Evolutionary conservation across 2,797 vertebrate species (phyloP).

Genomic region (Bufotes viridis): DNA sequence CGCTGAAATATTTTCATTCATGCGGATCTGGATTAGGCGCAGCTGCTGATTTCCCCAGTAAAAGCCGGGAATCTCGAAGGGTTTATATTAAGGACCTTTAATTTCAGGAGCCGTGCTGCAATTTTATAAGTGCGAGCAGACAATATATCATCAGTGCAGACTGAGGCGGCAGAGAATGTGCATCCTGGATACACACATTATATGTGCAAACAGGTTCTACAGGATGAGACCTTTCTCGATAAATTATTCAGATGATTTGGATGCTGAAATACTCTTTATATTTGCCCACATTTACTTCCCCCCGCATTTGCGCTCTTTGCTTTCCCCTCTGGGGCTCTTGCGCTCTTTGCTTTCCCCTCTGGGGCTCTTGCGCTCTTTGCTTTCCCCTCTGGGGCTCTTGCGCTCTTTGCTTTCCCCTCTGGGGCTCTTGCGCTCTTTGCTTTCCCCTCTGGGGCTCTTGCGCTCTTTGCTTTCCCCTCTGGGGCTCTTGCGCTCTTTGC

Average conservation of each 20-base stretch:
- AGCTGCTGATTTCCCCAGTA: slow-evolving; percentile 78
- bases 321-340: background rate
- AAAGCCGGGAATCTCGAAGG: slow-evolving; percentile 77
- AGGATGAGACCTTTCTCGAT: no score
- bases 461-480: background rate
- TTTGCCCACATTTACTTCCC: background rate
- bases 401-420: background rate
- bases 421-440: background rate
- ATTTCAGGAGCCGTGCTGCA: slow-evolving; percentile 61
- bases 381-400: background rate
- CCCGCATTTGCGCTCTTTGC: background rate
- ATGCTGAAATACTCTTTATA: background rate
- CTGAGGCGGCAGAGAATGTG: background rate
- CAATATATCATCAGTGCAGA: background rate
- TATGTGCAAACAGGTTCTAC: background rate
- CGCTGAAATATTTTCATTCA: slow-evolving; percentile 89
- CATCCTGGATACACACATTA: no score
- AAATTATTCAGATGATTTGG: background rate
- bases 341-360: background rate
- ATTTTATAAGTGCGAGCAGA: slow-evolving; percentile 66
- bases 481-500: background rate
- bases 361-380: background rate
- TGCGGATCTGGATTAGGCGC: slow-evolving; percentile 81
- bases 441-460: rapidly evolving
- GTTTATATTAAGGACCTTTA: slow-evolving; percentile 74